A percentile compares a stretch with the other conserved stretches of the same genome.
phyloP scores from a whole-genome alignment of 2,113 vertebrate genomes.

The Anser cygnoides region DNA sequence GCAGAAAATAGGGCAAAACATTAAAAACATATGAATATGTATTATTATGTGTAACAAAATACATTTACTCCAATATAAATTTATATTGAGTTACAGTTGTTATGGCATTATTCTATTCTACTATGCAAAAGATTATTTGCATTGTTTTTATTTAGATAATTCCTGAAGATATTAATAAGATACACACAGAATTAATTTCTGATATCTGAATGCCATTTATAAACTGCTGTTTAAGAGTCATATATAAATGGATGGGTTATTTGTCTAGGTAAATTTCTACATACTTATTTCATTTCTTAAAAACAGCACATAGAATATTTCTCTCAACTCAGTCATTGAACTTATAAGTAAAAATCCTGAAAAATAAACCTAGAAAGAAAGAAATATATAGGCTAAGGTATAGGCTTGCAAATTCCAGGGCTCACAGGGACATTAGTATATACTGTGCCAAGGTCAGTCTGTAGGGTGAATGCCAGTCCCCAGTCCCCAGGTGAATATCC shows the following conservation, averaged over 20 bases:
- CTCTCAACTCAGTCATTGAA: neutral
- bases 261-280: neutral
- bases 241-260: neutral
- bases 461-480: neutral
- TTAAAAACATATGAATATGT: constrained; percentile 22
- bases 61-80: neutral
- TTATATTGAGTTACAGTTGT: constrained; percentile 27
- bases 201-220: neutral
- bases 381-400: neutral
- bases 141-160: constrained; percentile 31
- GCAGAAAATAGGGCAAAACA: neutral
- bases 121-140: neutral
- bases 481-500: neutral
- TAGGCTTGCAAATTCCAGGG: neutral
- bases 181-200: neutral
- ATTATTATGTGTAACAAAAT: constrained; percentile 16
- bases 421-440: neutral
- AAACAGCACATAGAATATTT: neutral
- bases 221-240: neutral
- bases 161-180: neutral
- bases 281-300: neutral
- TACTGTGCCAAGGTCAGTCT: neutral
- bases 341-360: neutral
- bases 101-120: neutral
- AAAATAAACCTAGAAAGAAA: neutral